Evolutionary conservation across 2,888 invertebrate species (phyloP), one percentile per base, ranked within the genome.

Genomic region (Leptinotarsa tumamoca): DNA sequence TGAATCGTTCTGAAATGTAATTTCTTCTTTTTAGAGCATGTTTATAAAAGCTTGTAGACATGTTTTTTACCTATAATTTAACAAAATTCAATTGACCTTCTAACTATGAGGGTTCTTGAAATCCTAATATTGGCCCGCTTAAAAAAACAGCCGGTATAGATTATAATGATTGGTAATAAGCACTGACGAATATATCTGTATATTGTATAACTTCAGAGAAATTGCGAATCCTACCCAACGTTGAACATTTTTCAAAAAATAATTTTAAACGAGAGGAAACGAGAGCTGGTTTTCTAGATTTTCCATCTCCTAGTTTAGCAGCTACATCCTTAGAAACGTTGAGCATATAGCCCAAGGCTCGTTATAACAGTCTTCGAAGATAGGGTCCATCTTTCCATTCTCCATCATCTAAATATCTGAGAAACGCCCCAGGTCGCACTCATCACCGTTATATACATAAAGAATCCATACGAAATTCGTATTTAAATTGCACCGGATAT

Each of bases 401-500:
- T 74, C 74, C 75, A 71, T 78, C 74, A 63, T 51, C 71, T 68
- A 74, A 71, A 76, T 74, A 71, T 77, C 75, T 75, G 74, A 63
- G 56, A 72, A 52, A 71, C 58, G 69, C 71, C 74, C 56, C 51
- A 63, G 61, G 33, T 70, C 67, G 63, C 63, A 58, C 66, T 72
- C 71, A 69, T 61, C 67, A 58, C 27, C 68, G 68, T 50, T 63
- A 18, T 68, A 61, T 49, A 43, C 73, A 51, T 66, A 63, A 69
- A 33, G 72, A 72, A 68, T 74, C 67, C 68, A 73, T 72, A 74
- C 72, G 75, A 78, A 78, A 78, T 76, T 77, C 78, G 77, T 73
- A 78, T 80, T 76, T 72, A 80, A 78, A 79, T 78, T 72, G 70
- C 76, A 67, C 73, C 71, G 74, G 74, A 76, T 74, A 76, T 79